Evolutionary conservation across 2,888 invertebrate species (phyloP), one percentile per base, ranked within the genome.

Genomic region (Amblyteles armatorius): DNA sequence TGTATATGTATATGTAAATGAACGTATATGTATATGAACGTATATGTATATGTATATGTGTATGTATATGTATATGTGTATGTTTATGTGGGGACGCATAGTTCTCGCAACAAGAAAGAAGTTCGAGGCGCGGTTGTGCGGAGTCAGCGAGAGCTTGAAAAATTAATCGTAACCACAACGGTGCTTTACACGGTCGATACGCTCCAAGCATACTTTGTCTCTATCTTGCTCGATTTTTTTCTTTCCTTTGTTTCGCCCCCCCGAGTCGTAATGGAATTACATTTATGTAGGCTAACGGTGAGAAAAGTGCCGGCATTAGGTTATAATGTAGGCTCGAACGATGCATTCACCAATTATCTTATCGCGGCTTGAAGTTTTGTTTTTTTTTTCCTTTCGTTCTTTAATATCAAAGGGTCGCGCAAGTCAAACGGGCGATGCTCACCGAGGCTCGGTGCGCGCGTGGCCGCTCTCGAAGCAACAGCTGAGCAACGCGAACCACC

Each of bases 401-500:
- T 29, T n/a, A 16, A 63, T 63, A 63, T 63, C 60, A 33, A 63
- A 63, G 29, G 26, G 60, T 63, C 60, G 33, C 60, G 13, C 11
- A 16, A 63, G 29, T 33, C 33, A 33, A 63, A 63, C 55, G 36
- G 33, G 29, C 16, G n/a, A 63, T 57, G 19, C 48, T n/a, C 16
- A 11, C 40, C 29, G 40, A 50, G 33, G 68, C 6, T 65, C 52
- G 69, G 29, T 13, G 6, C 9, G 48, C 55, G 68, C 72, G 4
- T 16, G 33, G 19, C 11, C 68, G 60, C 68, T 19, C 68, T 78
- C 87, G 90, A 91, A 91, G 92, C 92, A 92, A 92, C 92, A 92
- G 92, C 92, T 92, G 92, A 92, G 91, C 90, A 89, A 89, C 89
- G 90, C 87, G 86, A 89, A 91, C 89, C 92, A 92, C 92, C 92